Evolutionary conservation across 2,113 vertebrate genomes (phyloP).

Genomic region (Eretmochelys imbricata): DNA sequence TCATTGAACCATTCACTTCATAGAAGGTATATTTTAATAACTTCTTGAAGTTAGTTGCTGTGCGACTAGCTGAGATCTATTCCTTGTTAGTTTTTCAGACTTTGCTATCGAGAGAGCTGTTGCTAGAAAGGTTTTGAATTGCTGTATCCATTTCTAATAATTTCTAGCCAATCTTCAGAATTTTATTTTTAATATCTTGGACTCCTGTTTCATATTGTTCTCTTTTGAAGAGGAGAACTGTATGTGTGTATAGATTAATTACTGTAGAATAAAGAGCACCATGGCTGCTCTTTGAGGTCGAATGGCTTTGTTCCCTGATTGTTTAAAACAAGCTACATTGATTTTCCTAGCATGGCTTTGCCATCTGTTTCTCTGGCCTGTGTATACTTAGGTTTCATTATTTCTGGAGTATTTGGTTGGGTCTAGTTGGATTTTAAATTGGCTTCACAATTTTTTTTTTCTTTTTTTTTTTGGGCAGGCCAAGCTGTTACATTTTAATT

Average conservation of each 20-base stretch:
- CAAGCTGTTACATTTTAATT: background rate
- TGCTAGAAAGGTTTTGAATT: background rate
- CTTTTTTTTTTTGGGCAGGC: background rate
- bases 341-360: rapidly evolving
- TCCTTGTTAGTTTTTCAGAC: background rate
- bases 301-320: background rate
- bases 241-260: constrained; percentile 8
- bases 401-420: background rate
- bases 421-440: background rate
- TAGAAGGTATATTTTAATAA: background rate
- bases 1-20: background rate
- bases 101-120: background rate
- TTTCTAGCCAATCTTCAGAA: background rate
- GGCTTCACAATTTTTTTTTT: background rate
- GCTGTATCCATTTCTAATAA: background rate
- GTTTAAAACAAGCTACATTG: rapidly evolving
- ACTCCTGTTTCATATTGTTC: background rate
- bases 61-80: background rate
- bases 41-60: background rate
- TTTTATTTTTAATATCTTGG: background rate
- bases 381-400: background rate
- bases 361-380: background rate
- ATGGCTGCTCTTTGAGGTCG: background rate
- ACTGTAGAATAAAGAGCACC: background rate
- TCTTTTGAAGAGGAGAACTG: background rate